Percentiles rank a stretch among this genome's conserved stretches.
phyloP scores from a whole-genome alignment of 2,113 vertebrate genomes.

The Prietella phreatophila region DNA sequence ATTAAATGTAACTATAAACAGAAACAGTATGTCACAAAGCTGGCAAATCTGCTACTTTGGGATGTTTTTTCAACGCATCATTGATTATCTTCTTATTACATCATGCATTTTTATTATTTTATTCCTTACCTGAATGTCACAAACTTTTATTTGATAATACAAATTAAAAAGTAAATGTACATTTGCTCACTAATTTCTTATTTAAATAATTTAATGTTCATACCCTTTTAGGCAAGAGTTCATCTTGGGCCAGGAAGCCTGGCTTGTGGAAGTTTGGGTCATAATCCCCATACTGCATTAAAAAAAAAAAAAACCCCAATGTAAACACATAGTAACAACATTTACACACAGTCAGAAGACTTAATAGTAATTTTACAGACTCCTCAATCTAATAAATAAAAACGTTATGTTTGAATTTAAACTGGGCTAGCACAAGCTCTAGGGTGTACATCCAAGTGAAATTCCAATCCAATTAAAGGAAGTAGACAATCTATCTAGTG shows the following conservation, averaged over 20 bases:
- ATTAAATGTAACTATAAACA: no score
- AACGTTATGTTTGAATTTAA: not conserved
- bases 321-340: not conserved
- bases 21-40: not conserved
- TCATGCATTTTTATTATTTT: not conserved
- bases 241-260: conserved; percentile 85
- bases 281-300: conserved; percentile 83
- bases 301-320: not conserved
- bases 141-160: not conserved
- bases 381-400: not conserved
- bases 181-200: not conserved
- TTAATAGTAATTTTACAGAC: not conserved
- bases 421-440: not conserved
- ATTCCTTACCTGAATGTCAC: not conserved
- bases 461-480: not conserved
- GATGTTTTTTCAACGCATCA: not conserved
- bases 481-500: not conserved
- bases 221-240: conserved; percentile 85
- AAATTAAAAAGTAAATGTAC: not conserved
- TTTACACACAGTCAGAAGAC: conserved; percentile 1
- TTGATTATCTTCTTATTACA: not conserved
- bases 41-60: not conserved
- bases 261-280: conserved; percentile 87
- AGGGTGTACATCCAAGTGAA: not conserved
- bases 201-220: not conserved